These are phyloP conservation scores for Melanerpes aurifrons DNA, from an alignment of 2,113 vertebrate genomes.

Conservation along the genomic window DNA sequence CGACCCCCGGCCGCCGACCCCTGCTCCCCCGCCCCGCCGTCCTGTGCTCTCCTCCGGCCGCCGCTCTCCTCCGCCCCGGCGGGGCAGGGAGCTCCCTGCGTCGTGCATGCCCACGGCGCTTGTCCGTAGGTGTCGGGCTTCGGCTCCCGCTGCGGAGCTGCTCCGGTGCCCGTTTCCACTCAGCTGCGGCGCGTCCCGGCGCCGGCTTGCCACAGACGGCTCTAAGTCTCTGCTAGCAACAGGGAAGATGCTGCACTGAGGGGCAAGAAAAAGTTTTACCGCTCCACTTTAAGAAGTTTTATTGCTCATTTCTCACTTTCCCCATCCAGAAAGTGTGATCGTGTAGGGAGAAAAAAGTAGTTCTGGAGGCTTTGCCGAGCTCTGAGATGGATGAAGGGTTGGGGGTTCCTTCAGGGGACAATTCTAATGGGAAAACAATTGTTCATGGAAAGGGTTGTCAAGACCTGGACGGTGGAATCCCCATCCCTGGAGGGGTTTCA, in stretches of 20 bases:
- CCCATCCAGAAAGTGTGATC: background rate
- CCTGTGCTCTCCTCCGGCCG: too few species aligned
- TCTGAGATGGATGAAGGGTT: background rate
- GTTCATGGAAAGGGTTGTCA: background rate
- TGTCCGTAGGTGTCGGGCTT: background rate
- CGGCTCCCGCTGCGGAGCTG: background rate
- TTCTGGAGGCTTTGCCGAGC: background rate
- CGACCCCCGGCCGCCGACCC: background rate
- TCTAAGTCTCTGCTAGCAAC: background rate
- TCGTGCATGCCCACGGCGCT: too few species aligned
- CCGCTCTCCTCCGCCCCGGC: too few species aligned
- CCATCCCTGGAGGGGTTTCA: background rate
- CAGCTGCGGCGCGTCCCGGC: rapidly evolving
- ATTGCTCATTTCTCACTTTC: too few species aligned
- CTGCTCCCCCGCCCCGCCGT: background rate
- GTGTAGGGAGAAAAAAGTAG: rapidly evolving
- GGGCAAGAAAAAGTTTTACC: too few species aligned
- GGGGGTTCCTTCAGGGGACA: background rate
- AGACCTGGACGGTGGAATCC: background rate
- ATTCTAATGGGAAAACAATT: background rate
- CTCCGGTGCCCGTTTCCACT: rapidly evolving
- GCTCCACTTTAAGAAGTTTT: too few species aligned
- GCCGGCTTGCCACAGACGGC: background rate
- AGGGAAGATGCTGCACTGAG: background rate
- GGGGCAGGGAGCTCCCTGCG: too few species aligned